These are phyloP conservation scores for Lophotis ruficrista DNA, from an alignment of 2,113 vertebrate genomes.

Conservation along the genomic window DNA sequence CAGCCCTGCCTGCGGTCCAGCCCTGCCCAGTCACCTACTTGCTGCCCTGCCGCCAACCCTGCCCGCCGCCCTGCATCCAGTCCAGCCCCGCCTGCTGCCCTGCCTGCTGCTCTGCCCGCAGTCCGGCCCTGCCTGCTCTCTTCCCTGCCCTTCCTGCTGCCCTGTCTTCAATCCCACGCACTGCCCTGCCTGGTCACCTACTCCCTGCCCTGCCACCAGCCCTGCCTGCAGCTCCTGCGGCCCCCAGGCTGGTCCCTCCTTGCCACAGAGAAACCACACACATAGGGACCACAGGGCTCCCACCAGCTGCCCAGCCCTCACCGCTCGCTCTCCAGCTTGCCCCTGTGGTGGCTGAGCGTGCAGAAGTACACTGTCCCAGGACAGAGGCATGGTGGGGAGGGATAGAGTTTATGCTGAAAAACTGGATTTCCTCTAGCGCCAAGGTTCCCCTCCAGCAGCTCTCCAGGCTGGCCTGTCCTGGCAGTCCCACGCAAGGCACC, in stretches of 20 bases:
- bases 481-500: background rate
- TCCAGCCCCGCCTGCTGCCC: too few species aligned
- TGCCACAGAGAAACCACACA: too few species aligned
- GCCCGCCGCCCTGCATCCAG: background rate
- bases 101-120: too few species aligned
- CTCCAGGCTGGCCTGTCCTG: background rate
- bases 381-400: background rate
- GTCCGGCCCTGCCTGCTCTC: too few species aligned
- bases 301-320: background rate
- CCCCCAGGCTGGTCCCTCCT: background rate
- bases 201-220: background rate
- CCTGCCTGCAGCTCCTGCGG: background rate
- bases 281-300: background rate
- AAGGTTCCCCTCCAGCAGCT: background rate
- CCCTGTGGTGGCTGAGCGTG: background rate
- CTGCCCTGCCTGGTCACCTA: background rate
- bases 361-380: background rate
- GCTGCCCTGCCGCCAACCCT: background rate
- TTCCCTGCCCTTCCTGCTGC: background rate
- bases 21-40: too few species aligned
- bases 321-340: accelerated
- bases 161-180: background rate
- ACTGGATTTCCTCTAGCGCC: background rate
- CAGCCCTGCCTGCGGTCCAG: too few species aligned
- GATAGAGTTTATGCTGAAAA: background rate